Percentiles rank a stretch among this genome's conserved stretches.
Conservation (phyloP, 2,888 invertebrate genomes). For the Eristalis arbustorum region DNA sequence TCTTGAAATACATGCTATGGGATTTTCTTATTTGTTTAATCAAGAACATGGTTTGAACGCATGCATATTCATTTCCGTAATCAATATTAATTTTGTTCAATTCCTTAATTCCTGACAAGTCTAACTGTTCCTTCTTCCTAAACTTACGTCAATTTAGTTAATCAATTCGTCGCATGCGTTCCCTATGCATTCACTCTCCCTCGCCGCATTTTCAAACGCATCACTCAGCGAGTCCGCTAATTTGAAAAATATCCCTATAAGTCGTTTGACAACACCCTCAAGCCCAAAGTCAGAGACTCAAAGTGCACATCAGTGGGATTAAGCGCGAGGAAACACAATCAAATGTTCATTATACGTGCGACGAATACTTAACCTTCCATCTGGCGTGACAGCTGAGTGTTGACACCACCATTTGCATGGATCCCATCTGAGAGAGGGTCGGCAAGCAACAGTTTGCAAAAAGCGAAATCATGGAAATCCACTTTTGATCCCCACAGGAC, state of each 20-base stretch:
- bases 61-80: too few relatives aligned
- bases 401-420: background rate
- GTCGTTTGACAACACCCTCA: conserved; percentile 17
- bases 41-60: too few relatives aligned
- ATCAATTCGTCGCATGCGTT: background rate
- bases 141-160: background rate
- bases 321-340: conserved; percentile 54
- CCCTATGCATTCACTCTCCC: background rate
- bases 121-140: background rate
- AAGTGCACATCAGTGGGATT: conserved; percentile 43
- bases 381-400: background rate
- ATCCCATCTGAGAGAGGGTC: background rate
- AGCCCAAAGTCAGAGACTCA: conserved; percentile 26
- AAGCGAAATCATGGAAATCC: conserved; percentile 2
- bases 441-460: conserved; percentile 1
- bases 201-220: background rate
- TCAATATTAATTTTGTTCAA: too few relatives aligned
- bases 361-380: conserved; percentile 41
- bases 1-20: too few relatives aligned
- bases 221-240: conserved; percentile 25
- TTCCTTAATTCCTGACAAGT: too few relatives aligned
- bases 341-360: conserved; percentile 61
- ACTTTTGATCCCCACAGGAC: background rate
- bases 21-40: too few relatives aligned
- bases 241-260: conserved; percentile 59